Percentiles rank a stretch among this genome's conserved stretches.
Evolutionary conservation across 2,888 invertebrate species (phyloP).

Genomic region (Notodonta ziczac): DNA sequence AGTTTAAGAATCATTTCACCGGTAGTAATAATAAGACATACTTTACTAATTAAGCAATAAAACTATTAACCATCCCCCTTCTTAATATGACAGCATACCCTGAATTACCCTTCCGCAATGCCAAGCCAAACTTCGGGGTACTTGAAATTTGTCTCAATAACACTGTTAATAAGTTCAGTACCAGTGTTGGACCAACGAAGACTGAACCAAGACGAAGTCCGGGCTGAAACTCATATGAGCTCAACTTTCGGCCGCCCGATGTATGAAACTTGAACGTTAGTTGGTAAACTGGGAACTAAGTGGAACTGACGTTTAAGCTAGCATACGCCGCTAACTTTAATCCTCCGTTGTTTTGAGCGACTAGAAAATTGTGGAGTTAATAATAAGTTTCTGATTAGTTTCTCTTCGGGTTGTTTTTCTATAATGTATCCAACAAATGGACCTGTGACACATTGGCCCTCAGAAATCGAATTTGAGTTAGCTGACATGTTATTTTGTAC

Average conservation of each 20-base stretch:
- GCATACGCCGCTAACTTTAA: conserved; percentile 14
- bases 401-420: neutral
- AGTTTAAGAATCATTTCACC: too few relatives aligned
- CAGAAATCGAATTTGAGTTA: too few relatives aligned
- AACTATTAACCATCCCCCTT: conserved; percentile 7
- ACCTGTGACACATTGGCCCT: neutral
- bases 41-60: too few relatives aligned
- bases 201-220: conserved; percentile 33
- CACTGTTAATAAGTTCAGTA: conserved; percentile 52
- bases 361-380: neutral
- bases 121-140: conserved; percentile 19
- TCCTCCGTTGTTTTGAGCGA: neutral
- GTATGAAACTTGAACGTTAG: conserved; percentile 57
- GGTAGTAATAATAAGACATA: too few relatives aligned
- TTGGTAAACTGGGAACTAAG: conserved; percentile 51
- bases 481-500: too few relatives aligned
- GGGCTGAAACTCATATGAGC: conserved; percentile 48
- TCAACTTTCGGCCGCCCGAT: conserved; percentile 51
- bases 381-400: conserved; percentile 1
- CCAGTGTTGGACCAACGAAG: conserved; percentile 47
- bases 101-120: conserved; percentile 15
- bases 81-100: neutral
- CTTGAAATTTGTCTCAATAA: conserved; percentile 57
- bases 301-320: conserved; percentile 48
- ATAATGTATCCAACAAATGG: too few relatives aligned